These are phyloP conservation scores for Sarcophaga carnaria DNA, from an alignment of 2,888 invertebrate species.

Conservation along the genomic window DNA sequence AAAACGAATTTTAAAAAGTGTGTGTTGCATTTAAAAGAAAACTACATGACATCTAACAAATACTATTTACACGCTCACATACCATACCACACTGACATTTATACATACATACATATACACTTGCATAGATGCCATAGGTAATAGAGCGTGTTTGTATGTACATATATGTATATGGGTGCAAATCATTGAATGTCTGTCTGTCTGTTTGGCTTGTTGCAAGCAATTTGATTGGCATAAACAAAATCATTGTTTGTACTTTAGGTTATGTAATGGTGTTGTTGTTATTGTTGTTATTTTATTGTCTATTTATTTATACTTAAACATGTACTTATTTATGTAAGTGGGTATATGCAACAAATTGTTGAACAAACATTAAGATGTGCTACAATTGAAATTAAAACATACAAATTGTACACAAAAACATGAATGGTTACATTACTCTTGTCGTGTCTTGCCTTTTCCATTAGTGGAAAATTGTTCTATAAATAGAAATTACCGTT, in stretches of 20 bases:
- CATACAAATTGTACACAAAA: not conserved
- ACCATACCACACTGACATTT: not conserved
- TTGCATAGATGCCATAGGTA: not conserved
- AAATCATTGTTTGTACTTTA: conserved; percentile 5
- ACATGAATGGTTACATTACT: not conserved
- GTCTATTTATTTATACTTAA: not conserved
- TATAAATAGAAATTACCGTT: not conserved
- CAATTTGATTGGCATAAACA: conserved; percentile 1
- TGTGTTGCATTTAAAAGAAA: not conserved
- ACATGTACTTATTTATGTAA: not conserved
- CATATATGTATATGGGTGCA: not conserved
- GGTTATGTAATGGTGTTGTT: not conserved
- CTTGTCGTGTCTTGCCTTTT: not conserved
- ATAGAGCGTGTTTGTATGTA: not conserved
- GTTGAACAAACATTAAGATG: conserved; percentile 4
- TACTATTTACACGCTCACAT: not conserved
- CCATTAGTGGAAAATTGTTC: too few species aligned
- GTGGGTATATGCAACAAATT: not conserved
- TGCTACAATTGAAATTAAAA: conserved; percentile 12
- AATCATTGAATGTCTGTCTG: not conserved
- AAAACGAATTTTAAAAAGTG: not conserved
- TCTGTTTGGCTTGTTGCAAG: not conserved
- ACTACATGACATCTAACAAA: conserved; percentile 33
- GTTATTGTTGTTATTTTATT: not conserved
- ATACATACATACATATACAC: not conserved